Evolutionary conservation across 2,888 invertebrate genomes (phyloP), one percentile per base, ranked within the genome.

Genomic region (Fragum fragum): DNA sequence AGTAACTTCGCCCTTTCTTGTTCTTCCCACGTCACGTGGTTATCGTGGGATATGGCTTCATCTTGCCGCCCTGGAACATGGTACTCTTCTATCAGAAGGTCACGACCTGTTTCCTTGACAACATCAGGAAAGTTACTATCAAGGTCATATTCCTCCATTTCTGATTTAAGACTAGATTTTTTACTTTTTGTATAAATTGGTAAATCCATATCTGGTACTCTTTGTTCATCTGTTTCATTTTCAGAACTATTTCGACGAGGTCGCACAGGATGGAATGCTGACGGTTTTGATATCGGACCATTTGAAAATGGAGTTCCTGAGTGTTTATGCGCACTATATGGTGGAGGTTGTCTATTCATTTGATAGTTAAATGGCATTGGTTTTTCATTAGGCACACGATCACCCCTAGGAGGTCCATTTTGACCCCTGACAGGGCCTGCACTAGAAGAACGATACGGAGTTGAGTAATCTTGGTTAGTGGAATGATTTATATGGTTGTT

Each of bases 1-100:
- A 98, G 96, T 84, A 98, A 96, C 95, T 86, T 86, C 28, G 85
- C 81, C 23, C 88, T 76, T 61, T 91, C 90, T 16, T 82, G 74
- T 59, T 90, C 87, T 61, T 85, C 77, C 39, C 84, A 68, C 1
- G 86, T 69, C 21, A 77, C 70, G 16, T 72, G 73, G 53, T 81
- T 81, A 26, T 81, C 77, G 73, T 80, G 81, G 29, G 83, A 63
- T 32, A 78, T 66, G 63, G 63, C 73, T n/a, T 77, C 55, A 75
- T 73, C 73, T 61, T 81, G 79, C 23, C 61, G 39, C 14, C 88
- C 88, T n/a, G 89, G 89, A 76, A 89, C 81, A 59, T 83, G 85
- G 73, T 88, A 89, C 73, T 89, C 89, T 74, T 89, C 89, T n/a
- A 89, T 81, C 3, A 87, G 74, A 32, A 82, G 72, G 28, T 88